phyloP scores from a whole-genome alignment of 1,140 invertebrate species.

The Musca domestica region DNA sequence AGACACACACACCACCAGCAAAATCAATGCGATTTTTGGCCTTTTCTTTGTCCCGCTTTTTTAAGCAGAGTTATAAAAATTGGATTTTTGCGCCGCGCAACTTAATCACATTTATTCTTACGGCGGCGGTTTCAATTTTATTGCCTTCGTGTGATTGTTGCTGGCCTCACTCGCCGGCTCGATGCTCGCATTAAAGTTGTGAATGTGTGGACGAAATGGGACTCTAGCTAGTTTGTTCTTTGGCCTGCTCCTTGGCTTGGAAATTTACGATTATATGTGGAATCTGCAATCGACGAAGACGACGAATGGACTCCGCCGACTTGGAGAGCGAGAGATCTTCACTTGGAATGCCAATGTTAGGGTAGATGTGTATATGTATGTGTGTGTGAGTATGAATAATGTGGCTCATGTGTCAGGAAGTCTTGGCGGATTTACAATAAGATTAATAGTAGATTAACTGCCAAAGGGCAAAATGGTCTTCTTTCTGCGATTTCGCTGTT shows the following conservation, averaged over 20 bases:
- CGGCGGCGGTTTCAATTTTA: constrained; percentile 11
- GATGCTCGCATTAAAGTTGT: too few relatives aligned
- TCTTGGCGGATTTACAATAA: constrained; percentile 21
- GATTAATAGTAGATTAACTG: constrained; percentile 22
- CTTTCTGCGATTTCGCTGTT: too few relatives aligned
- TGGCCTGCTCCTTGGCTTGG: background rate
- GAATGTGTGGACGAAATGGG: too few relatives aligned
- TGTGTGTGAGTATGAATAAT: constrained; percentile 16
- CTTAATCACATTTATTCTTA: constrained; percentile 21
- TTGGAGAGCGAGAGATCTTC: too few relatives aligned
- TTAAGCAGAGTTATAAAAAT: constrained; percentile 13
- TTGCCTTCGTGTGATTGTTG: background rate
- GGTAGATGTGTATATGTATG: background rate
- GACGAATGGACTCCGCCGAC: background rate
- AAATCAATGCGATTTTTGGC: background rate
- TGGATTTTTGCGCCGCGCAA: constrained; percentile 17
- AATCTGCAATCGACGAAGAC: constrained; percentile 6
- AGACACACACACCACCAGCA: constrained; percentile 1
- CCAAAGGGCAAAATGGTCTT: constrained; percentile 1
- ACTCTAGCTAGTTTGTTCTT: too few relatives aligned
- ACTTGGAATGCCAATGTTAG: background rate
- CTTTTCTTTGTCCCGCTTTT: background rate
- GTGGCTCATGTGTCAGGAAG: constrained; percentile 20
- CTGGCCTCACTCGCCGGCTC: too few relatives aligned
- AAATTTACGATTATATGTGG: constrained; percentile 15